Percentiles rank a stretch among this genome's conserved stretches.
These are phyloP conservation scores for Rhingia campestris DNA, from an alignment of 2,888 invertebrate species.

Conservation along the genomic window DNA sequence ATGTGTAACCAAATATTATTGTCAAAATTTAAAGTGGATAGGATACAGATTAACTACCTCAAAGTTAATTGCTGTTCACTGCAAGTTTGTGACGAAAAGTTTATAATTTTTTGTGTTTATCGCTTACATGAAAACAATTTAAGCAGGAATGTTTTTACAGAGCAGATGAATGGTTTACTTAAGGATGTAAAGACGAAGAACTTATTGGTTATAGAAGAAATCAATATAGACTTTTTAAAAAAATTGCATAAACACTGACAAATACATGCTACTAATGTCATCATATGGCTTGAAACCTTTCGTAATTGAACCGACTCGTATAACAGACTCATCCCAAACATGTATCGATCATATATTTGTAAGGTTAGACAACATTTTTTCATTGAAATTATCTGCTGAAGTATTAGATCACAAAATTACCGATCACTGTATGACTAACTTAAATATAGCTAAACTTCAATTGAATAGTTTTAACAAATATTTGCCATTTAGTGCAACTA, in stretches of 20 bases:
- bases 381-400: slow-evolving; percentile 4
- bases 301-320: slow-evolving; percentile 25
- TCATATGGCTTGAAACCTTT: slow-evolving; percentile 19
- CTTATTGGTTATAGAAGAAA: slow-evolving; percentile 22
- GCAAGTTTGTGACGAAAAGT: too few species aligned
- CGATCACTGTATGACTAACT: slow-evolving; percentile 20
- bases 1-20: too few species aligned
- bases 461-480: slow-evolving; percentile 6
- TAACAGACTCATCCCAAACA: slow-evolving; percentile 1
- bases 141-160: slow-evolving; percentile 7
- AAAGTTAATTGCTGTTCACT: too few species aligned
- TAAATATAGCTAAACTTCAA: background rate
- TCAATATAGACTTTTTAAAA: slow-evolving; percentile 22
- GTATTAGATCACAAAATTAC: slow-evolving; percentile 25
- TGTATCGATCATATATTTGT: slow-evolving; percentile 16
- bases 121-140: too few species aligned
- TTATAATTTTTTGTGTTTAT: too few species aligned
- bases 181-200: slow-evolving; percentile 12
- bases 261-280: slow-evolving; percentile 6
- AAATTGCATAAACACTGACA: background rate
- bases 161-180: slow-evolving; percentile 5
- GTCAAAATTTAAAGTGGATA: too few species aligned
- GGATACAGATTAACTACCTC: too few species aligned
- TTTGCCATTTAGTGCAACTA: background rate
- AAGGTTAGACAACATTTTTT: background rate